These are phyloP conservation scores for Sympetrum striolatum DNA, from an alignment of 2,888 invertebrate genomes.

Conservation along the genomic window DNA sequence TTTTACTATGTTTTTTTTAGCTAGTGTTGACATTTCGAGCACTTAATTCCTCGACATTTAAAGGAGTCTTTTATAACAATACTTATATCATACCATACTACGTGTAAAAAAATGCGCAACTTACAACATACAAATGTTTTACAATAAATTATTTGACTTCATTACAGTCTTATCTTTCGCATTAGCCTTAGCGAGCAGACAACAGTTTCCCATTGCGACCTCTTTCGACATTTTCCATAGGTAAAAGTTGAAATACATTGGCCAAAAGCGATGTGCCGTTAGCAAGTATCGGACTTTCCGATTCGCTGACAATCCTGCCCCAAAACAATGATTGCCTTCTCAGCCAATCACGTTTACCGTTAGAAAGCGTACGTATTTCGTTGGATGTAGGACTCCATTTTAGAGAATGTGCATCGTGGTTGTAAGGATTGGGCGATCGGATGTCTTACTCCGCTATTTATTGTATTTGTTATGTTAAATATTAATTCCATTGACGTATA, in stretches of 20 bases:
- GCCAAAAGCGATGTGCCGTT: not conserved
- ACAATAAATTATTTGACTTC: not conserved
- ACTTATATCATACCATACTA: not conserved
- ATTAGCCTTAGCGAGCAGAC: constrained; percentile 17
- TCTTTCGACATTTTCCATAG: constrained; percentile 39
- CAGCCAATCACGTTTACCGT: not conserved
- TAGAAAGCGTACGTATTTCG: not conserved
- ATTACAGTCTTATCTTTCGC: constrained; percentile 26
- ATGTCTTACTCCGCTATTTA: not conserved
- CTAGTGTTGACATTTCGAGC: constrained; percentile 5
- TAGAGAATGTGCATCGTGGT: constrained; percentile 33
- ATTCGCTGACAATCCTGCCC: constrained; percentile 12
- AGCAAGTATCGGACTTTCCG: not conserved
- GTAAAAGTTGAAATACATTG: constrained; percentile 36
- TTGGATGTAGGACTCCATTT: constrained; percentile 27
- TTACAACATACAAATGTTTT: not conserved
- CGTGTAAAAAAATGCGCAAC: not conserved
- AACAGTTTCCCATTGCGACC: constrained; percentile 42
- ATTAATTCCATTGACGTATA: not conserved
- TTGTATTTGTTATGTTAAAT: not conserved
- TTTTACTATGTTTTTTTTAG: not conserved
- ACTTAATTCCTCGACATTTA: not conserved
- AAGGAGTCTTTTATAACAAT: not conserved
- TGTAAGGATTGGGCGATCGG: not conserved
- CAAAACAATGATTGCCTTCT: constrained; percentile 29